phyloP scores from a whole-genome alignment of 2,888 invertebrate species.

The Corythucha ciliata region DNA sequence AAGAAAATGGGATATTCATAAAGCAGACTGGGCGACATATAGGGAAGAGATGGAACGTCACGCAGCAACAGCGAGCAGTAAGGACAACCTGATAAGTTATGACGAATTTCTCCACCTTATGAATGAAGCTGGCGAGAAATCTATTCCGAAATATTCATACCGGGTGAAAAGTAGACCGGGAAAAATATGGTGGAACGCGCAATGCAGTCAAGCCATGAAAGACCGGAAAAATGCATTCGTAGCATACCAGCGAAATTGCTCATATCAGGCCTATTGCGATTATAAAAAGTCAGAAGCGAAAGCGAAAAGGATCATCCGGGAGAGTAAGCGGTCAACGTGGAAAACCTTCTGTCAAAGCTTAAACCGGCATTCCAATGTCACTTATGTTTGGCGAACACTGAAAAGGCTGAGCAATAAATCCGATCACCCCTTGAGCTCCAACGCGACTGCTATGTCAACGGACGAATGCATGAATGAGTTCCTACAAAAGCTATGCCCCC shows the following conservation, averaged over 20 bases:
- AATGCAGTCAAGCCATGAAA: not conserved
- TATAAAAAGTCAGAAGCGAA: not conserved
- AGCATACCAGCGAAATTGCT: not conserved
- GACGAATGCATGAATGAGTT: not conserved
- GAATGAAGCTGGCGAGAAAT: too few relatives aligned
- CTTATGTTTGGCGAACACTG: not conserved
- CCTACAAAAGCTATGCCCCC: too few relatives aligned
- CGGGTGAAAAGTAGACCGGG: too few relatives aligned
- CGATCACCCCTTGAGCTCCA: not conserved
- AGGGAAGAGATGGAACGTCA: too few relatives aligned
- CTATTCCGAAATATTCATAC: too few relatives aligned
- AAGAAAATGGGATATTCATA: too few relatives aligned
- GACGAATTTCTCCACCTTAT: too few relatives aligned
- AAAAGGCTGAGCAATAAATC: not conserved
- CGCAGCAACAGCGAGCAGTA: too few relatives aligned
- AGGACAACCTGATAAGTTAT: too few relatives aligned
- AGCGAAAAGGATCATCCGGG: not conserved
- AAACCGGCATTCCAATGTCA: not conserved
- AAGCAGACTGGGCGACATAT: too few relatives aligned
- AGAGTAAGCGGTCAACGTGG: not conserved
- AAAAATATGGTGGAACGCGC: not conserved
- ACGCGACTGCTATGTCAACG: not conserved
- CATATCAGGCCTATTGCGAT: not conserved
- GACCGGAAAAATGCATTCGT: not conserved
- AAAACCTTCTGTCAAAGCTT: not conserved